A percentile compares a stretch with the other conserved stretches of the same genome.
Evolutionary conservation across 2,113 vertebrate genomes (phyloP).

Genomic region (Centropus bengalensis): DNA sequence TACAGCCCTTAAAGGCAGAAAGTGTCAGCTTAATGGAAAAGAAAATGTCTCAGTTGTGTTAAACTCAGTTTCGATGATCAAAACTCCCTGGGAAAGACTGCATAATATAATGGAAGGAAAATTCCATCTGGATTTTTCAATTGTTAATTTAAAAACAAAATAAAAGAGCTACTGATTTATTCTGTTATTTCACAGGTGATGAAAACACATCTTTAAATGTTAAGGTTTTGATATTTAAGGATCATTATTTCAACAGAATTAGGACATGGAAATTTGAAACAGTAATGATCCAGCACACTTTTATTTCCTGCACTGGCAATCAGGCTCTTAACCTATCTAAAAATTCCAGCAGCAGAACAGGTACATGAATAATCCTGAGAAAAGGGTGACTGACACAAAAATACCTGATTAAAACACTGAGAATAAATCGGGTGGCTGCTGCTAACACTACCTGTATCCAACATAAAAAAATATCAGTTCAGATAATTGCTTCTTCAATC

Average conservation of each 20-base stretch:
- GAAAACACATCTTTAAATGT: conserved; percentile 25
- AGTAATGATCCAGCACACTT: conserved; percentile 31
- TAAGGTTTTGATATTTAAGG: conserved; percentile 42
- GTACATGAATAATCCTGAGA: not conserved
- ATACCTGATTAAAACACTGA: not conserved
- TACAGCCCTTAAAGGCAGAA: not conserved
- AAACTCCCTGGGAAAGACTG: conserved; percentile 18
- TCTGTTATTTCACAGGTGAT: conserved; percentile 59
- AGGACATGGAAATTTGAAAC: conserved; percentile 44
- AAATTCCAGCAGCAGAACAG: not conserved
- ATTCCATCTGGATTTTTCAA: conserved; percentile 34
- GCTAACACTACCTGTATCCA: not conserved
- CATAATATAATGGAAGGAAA: not conserved
- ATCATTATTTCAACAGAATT: conserved; percentile 50
- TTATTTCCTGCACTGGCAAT: not conserved
- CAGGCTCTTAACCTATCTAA: not conserved
- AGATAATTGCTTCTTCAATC: not conserved
- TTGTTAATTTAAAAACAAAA: not conserved
- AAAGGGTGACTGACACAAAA: not conserved
- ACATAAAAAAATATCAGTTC: not conserved
- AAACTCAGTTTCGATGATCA: conserved; percentile 36
- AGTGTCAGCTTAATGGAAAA: not conserved
- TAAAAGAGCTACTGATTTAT: conserved; percentile 13
- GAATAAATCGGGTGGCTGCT: not conserved
- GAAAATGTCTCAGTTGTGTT: not conserved